Base-by-base conservation (phyloP, 2,113 vertebrate genomes). In the Xiphorhynchus elegans region DNA sequence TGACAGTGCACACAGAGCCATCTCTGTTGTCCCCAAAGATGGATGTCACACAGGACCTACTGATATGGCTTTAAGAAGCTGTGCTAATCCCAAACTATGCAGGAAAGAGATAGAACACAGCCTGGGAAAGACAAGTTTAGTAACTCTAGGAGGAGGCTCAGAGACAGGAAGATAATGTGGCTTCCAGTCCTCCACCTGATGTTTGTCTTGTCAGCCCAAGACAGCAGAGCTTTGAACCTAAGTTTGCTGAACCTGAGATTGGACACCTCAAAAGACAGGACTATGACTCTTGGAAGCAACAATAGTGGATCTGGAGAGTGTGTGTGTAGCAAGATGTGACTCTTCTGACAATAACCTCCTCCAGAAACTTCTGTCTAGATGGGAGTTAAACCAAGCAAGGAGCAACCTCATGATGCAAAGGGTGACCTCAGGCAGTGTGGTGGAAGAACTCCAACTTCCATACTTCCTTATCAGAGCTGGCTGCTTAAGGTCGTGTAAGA, bases 361-460 rank as follows among this genome's bases (percentile, higher is more conserved):
- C 87, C 70, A 79, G 78, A 86, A 96, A 35, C 60, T 75, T 83
- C 33, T 68, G 75, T 20, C 53, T 92, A n/a, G 44, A 56, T 31
- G 40, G n/a, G 83, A 93, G 86, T 37, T 59, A 68, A 93, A 93
- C 50, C 72, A 81, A 92, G 59, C n/a, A 86, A 84, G 86, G 64
- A 10, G 4, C 83, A 74, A 6, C 50, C 39, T 90, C 1, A 0
- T 81, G 80, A 89, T 59, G 64, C 60, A 74, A 62, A 93, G 52
- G 47, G 33, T 93, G 91, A 72, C 68, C 52, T 95, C 79, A 75
- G 40, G 76, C 52, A 84, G n/a, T 53, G 60, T 44, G 66, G 37
- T 92, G 94, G 93, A 97, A 93, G 86, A 84, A 81, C 90, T 95
- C 90, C 92, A 93, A 0, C 56, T 93, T 87, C 89, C 50, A 9